Base-by-base conservation (phyloP, 2,888 invertebrate genomes). In the Limnephilus lunatus region DNA sequence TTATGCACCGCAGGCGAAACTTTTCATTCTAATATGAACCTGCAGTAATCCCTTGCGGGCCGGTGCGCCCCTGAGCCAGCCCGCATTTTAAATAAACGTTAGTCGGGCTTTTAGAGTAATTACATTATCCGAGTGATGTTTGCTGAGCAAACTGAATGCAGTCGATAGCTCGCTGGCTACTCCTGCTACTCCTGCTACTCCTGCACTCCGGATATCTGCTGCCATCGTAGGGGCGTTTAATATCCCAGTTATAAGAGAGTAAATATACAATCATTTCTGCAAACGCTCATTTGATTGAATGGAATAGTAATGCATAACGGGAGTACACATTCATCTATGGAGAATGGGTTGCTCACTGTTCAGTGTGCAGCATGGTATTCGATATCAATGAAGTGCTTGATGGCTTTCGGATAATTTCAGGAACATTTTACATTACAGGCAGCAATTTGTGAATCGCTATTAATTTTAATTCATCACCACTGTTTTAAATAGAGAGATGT, bases 91-190 rank as follows among this genome's bases (percentile, higher is more conserved):
- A 92, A 92, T 92, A 92, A 89, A 91, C 92, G 88, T 96, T 95
- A 95, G 95, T 95, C 94, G 94, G 94, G 95, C 96, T 96, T 95
- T 96, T 95, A 96, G 95, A 95, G 95, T 96, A 95, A 96, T 96
- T 95, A 95, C 95, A 94, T 95, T 94, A 95, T 95, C 53, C 89
- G 90, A 85, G 86, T 90, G 89, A 93, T 93, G 92, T 93, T 93
- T 93, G 93, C 85, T 32, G 88, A 90, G 90, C 91, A 87, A 91
- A 90, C 92, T 32, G 44, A 86, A 48, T 81, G 89, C 89, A 81
- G 89, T 89, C 85, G 81, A 85, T 53, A 87, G 86, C 89, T 25
- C 81, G 82, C 32, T 68, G 68, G 68, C 68, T 68, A 68, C 68
- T 68, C 25, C 68, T 68, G 68, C 68, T n/a, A n/a, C n/a, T n/a